A percentile compares a stretch with the other conserved stretches of the same genome.
These are phyloP conservation scores for Ailuropoda melanoleuca DNA, from an alignment of 2,113 vertebrate species.

Conservation along the genomic window DNA sequence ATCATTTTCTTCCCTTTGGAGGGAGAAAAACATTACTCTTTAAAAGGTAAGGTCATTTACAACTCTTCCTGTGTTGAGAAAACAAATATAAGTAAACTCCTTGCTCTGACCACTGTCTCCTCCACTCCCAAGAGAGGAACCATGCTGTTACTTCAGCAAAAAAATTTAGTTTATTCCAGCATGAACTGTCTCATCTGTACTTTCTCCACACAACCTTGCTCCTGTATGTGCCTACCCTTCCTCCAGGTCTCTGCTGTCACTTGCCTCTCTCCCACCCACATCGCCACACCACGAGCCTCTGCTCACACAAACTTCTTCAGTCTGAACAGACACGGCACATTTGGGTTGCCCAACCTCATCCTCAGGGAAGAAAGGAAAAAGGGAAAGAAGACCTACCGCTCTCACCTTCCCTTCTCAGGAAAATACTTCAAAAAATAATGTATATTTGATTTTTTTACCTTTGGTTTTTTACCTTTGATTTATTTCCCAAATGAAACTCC, in stretches of 20 bases:
- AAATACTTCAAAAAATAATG: neutral
- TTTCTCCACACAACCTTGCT: neutral
- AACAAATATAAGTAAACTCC: neutral
- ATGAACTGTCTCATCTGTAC: fast-evolving
- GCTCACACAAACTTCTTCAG: neutral
- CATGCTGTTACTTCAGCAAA: too few species aligned
- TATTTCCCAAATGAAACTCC: neutral
- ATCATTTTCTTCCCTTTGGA: neutral
- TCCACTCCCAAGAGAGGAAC: neutral
- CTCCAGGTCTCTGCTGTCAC: neutral
- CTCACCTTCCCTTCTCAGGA: neutral
- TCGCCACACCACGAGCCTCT: neutral
- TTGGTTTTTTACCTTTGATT: neutral
- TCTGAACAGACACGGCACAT: neutral
- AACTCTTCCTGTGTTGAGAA: neutral
- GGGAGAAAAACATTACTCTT: neutral
- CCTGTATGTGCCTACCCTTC: neutral
- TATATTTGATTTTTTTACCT: neutral
- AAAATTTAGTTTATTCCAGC: neutral
- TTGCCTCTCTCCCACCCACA: neutral
- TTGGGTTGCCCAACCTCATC: neutral
- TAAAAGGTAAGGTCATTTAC: slow-evolving; percentile 27
- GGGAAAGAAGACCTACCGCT: neutral
- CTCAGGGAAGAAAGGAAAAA: neutral
- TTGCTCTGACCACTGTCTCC: neutral